Base-by-base conservation (phyloP, 2,113 vertebrate genomes). In the Enhydra lutris region DNA sequence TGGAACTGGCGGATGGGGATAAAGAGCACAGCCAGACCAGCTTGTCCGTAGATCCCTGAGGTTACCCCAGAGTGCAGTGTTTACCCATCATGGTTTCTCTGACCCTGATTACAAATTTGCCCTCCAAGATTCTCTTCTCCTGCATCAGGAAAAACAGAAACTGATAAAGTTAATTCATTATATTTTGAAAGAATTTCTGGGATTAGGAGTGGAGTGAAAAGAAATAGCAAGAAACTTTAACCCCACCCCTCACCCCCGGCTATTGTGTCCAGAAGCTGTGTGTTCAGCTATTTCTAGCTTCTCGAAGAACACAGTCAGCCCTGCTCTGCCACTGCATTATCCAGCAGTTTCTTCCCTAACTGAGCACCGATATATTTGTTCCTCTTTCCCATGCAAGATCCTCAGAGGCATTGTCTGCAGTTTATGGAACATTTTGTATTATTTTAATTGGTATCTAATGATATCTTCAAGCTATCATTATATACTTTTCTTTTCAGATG, bases 401-500 rank as follows among this genome's bases (percentile, higher is more conserved):
- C 29, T 59, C 67, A 24, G 23, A 84, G 59, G 8, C 31, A 59
- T 83, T 23, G 55, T 31, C 61, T 88, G 0, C 45, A 50, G 34
- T 36, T 79, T 23, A 67, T 11, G 85, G 59, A 52, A 85, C 45
- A 59, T 20, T 78, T 65, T 59, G 45, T 78, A 6, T 18, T 18
- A 26, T 95, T 84, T 94, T 52, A 78, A 91, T 57, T 91, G 26
- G 29, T 65, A 78, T 57, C 76, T 50, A 76, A 55, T 4, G 59
- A 59, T 67, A 50, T 74, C 84, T 79, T 67, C 1, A 84, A 85
- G 36, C n/a, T 90, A 39, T 7, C 15, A 50, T 80, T 90, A 76
- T 11, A 79, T 31, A 67, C 24, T 42, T 92, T 95, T 59, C 69
- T 42, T 92, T 95, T 59, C 71, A 94, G 31, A 69, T 45, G 26